Evolutionary conservation across 2,113 vertebrate genomes (phyloP), one percentile per base, ranked within the genome.

Genomic region (Sceloporus tristichus): DNA sequence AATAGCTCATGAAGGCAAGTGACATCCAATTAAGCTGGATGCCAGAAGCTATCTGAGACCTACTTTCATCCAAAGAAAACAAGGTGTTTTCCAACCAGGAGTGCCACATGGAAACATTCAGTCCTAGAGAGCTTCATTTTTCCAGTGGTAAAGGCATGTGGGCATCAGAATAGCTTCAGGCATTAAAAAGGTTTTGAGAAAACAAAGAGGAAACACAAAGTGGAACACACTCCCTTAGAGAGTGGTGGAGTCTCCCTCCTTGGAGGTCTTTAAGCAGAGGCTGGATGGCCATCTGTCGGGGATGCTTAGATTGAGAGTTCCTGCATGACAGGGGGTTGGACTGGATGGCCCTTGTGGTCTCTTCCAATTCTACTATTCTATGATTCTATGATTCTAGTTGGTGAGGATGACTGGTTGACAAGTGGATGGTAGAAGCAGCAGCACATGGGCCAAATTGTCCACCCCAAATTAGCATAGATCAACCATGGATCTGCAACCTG

Each of bases 51-150:
- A 56, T 84, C 74, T 70, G 42, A 16, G 38, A 70, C 48, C 75
- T 75, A 25, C 79, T 87, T 71, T 88, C 34, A 79, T 78, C 62
- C 82, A 71, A 78, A 84, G 65, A 48, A 79, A 88, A 88, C 68
- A 79, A 84, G 23, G 65, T 18, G 38, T 71, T 70, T 79, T 76
- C 68, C 65, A 84, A 42, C 65, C 56, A 3, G 25, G 48, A 78
- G 25, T 9, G 34, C 70, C 38, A 54, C 53, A 62, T 65, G 75
- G 78, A 89, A 85, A 89, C 34, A 71, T 88, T 18, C 42, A 68
- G 29, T 77, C 73, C 65, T 89, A 14, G 23, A 65, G 6, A 53
- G 27, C 68, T 38, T 66, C 65, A 34, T 77, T 82, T 25, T 59
- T 19, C 23, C 0, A 14, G 77, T 73, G 21, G 16, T 21, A 48